Evolutionary conservation across 2,113 vertebrate species (phyloP), one percentile per base, ranked within the genome.

Genomic region (Cavia porcellus): DNA sequence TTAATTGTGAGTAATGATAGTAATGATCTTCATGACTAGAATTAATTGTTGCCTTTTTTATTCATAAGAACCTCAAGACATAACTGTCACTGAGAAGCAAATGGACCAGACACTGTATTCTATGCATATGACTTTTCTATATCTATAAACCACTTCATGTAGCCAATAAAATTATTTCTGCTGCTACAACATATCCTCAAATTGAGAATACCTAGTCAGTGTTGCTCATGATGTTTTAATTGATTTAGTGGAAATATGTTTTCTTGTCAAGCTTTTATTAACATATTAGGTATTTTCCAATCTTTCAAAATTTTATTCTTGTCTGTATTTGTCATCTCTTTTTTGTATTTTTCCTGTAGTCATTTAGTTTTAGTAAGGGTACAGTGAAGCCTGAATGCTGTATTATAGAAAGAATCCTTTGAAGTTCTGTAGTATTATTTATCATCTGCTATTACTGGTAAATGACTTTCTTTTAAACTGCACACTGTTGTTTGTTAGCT

Each of bases 401-500:
- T 50, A 28, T 82, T 95, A 25, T 89, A 64, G 82, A 74, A 74
- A 32, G 68, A 55, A 74, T 86, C 84, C 77, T 52, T 59, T 88
- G 74, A 89, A 83, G 61, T 64, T 95, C n/a, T 62, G 55, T 7
- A 52, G 61, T 75, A 45, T 79, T 96, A 70, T 91, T 94, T 95
- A 28, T 87, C 35, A 55, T 68, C 82, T 64, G 85, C 62, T 91
- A 83, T 35, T 93, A 91, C 90, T 90, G 74, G 72, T 61, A 94
- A 96, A 88, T 95, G 70, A 82, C 81, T 86, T 87, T 75, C 75
- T 95, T 95, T 95, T 85, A 95, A 96, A 86, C 81, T 38, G 25
- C 57, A 82, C 25, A 79, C 80, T 68, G 7, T 38, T 94, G 55
- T 81, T 95, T 90, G 87, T 96, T 95, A 93, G 72, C 50, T 93